Percentiles rank a stretch among this genome's conserved stretches.
These are phyloP conservation scores for Pararge aegeria DNA, from an alignment of 1,140 invertebrate species.

Conservation along the genomic window DNA sequence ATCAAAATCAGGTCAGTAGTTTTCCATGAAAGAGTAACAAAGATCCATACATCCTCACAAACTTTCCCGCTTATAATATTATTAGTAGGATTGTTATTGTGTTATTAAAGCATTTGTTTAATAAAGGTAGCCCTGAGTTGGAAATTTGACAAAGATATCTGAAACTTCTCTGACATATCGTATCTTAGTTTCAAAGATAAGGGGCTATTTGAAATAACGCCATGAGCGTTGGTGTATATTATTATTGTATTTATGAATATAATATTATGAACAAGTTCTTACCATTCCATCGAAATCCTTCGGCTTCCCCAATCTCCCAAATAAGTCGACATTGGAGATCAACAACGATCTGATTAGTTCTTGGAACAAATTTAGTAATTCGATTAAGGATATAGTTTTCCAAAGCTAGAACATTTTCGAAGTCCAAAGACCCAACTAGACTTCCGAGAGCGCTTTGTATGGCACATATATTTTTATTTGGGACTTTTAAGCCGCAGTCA, in stretches of 20 bases:
- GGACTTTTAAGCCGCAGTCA: constrained; percentile 66
- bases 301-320: constrained; percentile 57
- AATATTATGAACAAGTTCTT: constrained; percentile 27
- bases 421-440: constrained; percentile 64
- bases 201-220: not conserved
- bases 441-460: constrained; percentile 73
- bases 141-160: not conserved
- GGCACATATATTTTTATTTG: constrained; percentile 60
- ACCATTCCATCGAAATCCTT: constrained; percentile 69
- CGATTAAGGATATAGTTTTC: constrained; percentile 73
- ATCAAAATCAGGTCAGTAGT: too few species aligned
- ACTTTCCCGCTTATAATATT: too few species aligned
- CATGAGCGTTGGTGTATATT: not conserved
- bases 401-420: constrained; percentile 66
- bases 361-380: constrained; percentile 70
- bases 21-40: too few species aligned
- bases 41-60: too few species aligned
- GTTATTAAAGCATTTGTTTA: too few species aligned
- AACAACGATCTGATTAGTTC: constrained; percentile 77
- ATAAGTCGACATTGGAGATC: constrained; percentile 76
- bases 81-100: too few species aligned
- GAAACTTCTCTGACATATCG: constrained; percentile 4
- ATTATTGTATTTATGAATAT: not conserved
- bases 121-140: not conserved
- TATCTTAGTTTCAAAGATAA: not conserved